These are phyloP conservation scores for Mythimna albipuncta DNA, from an alignment of 2,888 invertebrate species.

Conservation along the genomic window DNA sequence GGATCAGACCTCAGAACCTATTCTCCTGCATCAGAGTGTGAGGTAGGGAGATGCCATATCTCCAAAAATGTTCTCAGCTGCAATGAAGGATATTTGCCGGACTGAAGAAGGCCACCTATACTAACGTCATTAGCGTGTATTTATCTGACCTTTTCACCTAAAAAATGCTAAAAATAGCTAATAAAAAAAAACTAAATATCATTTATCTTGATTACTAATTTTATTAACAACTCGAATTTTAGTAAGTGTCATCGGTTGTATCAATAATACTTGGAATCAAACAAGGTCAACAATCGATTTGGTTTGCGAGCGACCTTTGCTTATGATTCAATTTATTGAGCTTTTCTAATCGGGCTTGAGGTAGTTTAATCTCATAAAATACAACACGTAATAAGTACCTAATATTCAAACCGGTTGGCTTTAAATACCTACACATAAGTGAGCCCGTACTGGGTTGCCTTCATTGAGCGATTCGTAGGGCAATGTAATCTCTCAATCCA, in stretches of 20 bases:
- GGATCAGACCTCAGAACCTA: too few relatives aligned
- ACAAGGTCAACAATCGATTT: conserved; percentile 2
- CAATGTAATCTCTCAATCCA: background rate
- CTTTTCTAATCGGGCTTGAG: background rate
- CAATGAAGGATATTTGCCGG: too few relatives aligned
- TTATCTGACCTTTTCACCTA: too few relatives aligned
- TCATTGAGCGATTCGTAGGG: background rate
- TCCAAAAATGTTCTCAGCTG: too few relatives aligned
- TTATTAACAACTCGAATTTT: background rate
- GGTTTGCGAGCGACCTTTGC: conserved; percentile 3
- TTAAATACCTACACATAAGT: conserved; percentile 6
- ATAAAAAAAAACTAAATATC: too few relatives aligned
- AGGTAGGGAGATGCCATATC: too few relatives aligned
- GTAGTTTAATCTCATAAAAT: background rate
- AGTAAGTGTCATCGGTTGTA: background rate
- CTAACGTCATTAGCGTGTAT: too few relatives aligned
- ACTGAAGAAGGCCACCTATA: too few relatives aligned
- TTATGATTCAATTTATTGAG: conserved; percentile 4
- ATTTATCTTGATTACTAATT: background rate
- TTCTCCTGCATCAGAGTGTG: too few relatives aligned
- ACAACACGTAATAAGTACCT: background rate
- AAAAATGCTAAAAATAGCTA: too few relatives aligned
- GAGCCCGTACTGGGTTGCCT: background rate
- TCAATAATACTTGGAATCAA: conserved; percentile 3
- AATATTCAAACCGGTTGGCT: conserved; percentile 15